Evolutionary conservation across 2,888 invertebrate genomes (phyloP).

Genomic region (Dolichomitus sp.): DNA sequence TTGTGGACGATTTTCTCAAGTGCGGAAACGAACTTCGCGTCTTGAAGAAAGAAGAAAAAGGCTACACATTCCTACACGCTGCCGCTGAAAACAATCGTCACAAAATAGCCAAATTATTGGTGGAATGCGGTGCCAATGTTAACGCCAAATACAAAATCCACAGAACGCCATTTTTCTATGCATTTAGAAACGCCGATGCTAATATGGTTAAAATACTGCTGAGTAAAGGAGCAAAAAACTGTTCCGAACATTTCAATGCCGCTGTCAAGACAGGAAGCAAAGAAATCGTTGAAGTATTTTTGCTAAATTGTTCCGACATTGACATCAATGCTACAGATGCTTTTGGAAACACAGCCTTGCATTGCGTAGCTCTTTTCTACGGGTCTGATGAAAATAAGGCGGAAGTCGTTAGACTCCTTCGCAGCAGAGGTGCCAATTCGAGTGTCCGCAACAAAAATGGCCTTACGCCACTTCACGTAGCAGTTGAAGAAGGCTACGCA

Average conservation of each 20-base stretch:
- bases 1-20: not conserved
- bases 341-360: not conserved
- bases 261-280: not conserved
- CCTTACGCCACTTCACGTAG: not conserved
- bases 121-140: not conserved
- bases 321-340: not conserved
- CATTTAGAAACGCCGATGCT: not conserved
- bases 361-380: not conserved
- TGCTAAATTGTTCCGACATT: not conserved
- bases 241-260: not conserved
- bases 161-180: not conserved
- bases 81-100: not conserved
- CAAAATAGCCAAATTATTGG: not conserved
- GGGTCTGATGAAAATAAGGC: not conserved
- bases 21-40: not conserved
- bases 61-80: not conserved
- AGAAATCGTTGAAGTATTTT: not conserved
- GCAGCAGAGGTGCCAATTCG: not conserved
- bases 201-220: not conserved
- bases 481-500: not conserved
- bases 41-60: not conserved
- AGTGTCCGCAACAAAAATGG: not conserved
- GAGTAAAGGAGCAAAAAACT: not conserved
- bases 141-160: not conserved
- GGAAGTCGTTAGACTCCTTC: not conserved